Evolutionary conservation across 2,113 vertebrate genomes (phyloP).

Genomic region (Recurvirostra avosetta): DNA sequence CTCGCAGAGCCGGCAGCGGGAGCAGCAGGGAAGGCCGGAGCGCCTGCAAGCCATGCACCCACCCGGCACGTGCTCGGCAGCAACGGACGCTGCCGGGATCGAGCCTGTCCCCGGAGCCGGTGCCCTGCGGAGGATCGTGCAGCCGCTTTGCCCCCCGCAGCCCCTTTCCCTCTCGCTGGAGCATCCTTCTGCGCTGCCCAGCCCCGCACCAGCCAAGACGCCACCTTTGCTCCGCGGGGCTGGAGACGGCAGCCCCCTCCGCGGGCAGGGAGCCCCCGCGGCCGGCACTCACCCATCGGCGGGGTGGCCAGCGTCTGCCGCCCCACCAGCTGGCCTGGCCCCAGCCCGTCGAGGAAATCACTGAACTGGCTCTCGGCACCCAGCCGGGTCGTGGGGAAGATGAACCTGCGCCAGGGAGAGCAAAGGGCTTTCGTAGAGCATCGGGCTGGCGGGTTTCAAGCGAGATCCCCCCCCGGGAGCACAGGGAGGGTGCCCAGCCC

Average conservation of each 20-base stretch:
- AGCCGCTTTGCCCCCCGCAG: fast-evolving
- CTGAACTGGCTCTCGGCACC: slow-evolving; percentile 98
- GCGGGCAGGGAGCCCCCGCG: background rate
- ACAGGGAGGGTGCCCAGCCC: background rate
- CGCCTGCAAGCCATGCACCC: background rate
- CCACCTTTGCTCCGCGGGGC: background rate
- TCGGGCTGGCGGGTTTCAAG: background rate
- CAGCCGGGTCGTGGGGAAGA: slow-evolving; percentile 91
- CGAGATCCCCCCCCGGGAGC: fast-evolving
- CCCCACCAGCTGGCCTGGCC: slow-evolving; percentile 96
- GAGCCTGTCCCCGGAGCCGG: background rate
- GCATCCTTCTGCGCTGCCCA: background rate
- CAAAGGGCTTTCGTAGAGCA: background rate
- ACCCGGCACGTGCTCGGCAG: fast-evolving
- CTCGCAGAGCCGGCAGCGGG: background rate
- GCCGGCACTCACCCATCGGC: slow-evolving; percentile 86
- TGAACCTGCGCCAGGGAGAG: slow-evolving; percentile 77
- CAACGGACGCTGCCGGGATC: fast-evolving
- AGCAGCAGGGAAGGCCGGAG: background rate
- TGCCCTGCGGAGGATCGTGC: background rate
- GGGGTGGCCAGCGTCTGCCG: slow-evolving; percentile 94
- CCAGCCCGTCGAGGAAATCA: slow-evolving; percentile 94
- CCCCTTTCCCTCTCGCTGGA: background rate
- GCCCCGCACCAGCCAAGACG: background rate
- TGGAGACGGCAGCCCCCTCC: too few species aligned